A percentile compares a stretch with the other conserved stretches of the same genome.
These are phyloP conservation scores for Notoglanidium macrostoma DNA, from an alignment of 2,797 vertebrate species.

Conservation along the genomic window DNA sequence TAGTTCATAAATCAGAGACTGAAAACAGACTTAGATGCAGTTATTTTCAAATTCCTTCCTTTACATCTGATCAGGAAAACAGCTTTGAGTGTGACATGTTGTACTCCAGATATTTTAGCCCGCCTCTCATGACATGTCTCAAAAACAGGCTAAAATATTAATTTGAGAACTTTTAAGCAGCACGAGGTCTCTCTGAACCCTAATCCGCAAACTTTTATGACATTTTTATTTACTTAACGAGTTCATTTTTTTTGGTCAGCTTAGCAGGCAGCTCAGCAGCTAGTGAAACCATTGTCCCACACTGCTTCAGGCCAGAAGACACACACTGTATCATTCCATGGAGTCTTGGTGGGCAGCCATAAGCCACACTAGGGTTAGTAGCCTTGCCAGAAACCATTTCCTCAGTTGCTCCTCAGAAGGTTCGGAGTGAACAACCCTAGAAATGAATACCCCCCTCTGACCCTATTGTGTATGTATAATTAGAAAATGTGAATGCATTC, in stretches of 20 bases:
- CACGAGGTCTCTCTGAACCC: not conserved
- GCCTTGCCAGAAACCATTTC: constrained; percentile 71
- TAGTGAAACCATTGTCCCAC: constrained; percentile 55
- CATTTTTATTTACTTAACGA: constrained; percentile 46
- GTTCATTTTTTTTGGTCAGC: constrained; percentile 46
- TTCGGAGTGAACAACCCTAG: constrained; percentile 60
- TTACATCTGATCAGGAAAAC: constrained; percentile 13
- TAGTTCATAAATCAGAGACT: not conserved
- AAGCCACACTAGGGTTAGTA: constrained; percentile 70
- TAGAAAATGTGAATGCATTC: constrained; percentile 73
- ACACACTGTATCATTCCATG: constrained; percentile 67
- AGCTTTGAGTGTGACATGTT: not conserved
- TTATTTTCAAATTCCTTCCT: not conserved
- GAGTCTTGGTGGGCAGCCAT: constrained; percentile 66
- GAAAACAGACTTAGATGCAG: not conserved
- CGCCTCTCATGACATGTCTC: constrained; percentile 22
- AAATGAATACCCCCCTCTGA: constrained; percentile 64
- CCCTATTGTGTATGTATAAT: constrained; percentile 69
- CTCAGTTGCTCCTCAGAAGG: constrained; percentile 61
- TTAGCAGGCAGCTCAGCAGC: constrained; percentile 51
- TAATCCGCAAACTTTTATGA: constrained; percentile 43
- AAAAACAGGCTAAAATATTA: constrained; percentile 32
- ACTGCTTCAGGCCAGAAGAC: constrained; percentile 59
- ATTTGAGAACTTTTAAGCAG: constrained; percentile 6
- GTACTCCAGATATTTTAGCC: not conserved